phyloP scores from a whole-genome alignment of 2,113 vertebrate species.

The Protomyctophum bolini region DNA sequence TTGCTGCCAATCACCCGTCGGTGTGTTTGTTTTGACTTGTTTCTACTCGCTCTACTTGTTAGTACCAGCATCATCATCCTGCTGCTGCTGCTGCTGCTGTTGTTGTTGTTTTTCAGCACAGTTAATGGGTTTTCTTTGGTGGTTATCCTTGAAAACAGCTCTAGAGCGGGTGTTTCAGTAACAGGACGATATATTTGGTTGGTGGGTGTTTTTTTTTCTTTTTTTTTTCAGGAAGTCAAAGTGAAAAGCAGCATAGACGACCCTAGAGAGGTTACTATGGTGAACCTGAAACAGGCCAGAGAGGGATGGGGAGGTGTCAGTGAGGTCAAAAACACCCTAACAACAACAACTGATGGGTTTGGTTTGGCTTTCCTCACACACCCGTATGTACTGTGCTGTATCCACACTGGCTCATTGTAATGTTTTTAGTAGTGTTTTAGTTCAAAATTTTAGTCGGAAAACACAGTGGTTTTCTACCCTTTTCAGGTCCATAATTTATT shows the following conservation, averaged over 20 bases:
- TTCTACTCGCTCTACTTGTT: conserved; percentile 82
- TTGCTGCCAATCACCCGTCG: conserved; percentile 71
- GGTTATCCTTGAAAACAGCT: conserved; percentile 87
- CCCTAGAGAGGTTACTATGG: conserved; percentile 92
- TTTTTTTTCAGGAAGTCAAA: conserved; percentile 89
- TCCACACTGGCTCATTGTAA: too few species aligned
- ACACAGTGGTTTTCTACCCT: too few species aligned
- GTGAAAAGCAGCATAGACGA: conserved; percentile 94
- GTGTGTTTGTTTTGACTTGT: conserved; percentile 64
- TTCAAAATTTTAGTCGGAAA: too few species aligned
- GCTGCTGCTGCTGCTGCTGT: conserved; percentile 69
- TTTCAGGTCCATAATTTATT: too few species aligned
- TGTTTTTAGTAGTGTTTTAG: too few species aligned
- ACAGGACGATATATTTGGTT: conserved; percentile 78
- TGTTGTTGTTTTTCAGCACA: conserved; percentile 78
- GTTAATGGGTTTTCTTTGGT: conserved; percentile 87
- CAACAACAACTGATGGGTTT: conserved; percentile 10
- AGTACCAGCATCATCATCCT: conserved; percentile 82
- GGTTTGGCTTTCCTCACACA: not conserved
- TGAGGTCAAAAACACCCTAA: conserved; percentile 33
- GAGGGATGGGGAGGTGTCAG: conserved; percentile 85
- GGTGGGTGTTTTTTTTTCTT: not conserved
- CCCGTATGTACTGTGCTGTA: too few species aligned
- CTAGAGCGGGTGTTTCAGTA: conserved; percentile 92
- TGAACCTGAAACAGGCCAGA: conserved; percentile 98